Conservation (phyloP, 1,140 invertebrate species). For the Trachymyrmex cornetzi region DNA sequence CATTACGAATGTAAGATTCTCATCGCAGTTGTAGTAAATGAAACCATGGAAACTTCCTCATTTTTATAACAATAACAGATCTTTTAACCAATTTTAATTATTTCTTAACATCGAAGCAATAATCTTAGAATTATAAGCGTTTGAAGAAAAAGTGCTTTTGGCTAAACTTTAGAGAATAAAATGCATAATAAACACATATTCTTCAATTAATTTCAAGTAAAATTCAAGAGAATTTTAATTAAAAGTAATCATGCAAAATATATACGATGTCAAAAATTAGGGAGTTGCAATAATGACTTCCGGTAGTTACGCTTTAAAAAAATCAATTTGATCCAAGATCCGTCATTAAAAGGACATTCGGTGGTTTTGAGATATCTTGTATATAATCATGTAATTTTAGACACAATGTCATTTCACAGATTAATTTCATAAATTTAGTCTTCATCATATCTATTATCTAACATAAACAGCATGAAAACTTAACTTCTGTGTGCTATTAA, state of each 20-base stretch:
- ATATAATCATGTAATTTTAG: background rate
- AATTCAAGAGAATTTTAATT: background rate
- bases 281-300: background rate
- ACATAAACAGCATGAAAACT: background rate
- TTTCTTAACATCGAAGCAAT: background rate
- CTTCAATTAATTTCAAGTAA: background rate
- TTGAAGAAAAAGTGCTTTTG: background rate
- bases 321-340: background rate
- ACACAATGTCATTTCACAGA: background rate
- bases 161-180: background rate
- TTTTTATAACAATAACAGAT: background rate
- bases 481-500: constrained; percentile 25
- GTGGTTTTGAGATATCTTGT: background rate
- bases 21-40: background rate
- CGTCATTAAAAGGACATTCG: background rate
- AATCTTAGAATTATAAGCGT: background rate
- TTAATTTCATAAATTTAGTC: constrained; percentile 21
- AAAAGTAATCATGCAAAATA: background rate
- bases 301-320: background rate
- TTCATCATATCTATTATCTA: background rate
- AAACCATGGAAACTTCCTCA: background rate
- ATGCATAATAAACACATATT: background rate
- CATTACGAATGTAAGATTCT: constrained; percentile 24
- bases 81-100: background rate
- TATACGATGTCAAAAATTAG: background rate